Conservation (phyloP, 1,140 invertebrate genomes). For the Atopsyche davidsoni region DNA sequence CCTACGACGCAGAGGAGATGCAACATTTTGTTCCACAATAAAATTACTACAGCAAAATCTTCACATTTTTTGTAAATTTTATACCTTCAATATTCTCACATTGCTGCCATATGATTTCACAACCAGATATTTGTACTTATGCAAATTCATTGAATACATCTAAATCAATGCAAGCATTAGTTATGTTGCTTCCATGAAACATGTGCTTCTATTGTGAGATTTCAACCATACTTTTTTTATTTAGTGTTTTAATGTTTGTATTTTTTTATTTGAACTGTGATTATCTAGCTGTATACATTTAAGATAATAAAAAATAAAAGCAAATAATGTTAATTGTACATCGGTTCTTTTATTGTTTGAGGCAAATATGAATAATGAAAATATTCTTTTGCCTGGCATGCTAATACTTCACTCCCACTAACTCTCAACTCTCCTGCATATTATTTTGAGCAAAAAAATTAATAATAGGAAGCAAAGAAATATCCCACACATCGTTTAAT, state of each 20-base stretch:
- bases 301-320: slow-evolving; percentile 49
- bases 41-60: not conserved
- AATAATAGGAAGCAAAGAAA: too few species aligned
- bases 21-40: not conserved
- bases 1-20: not conserved
- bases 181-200: slow-evolving; percentile 24
- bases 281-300: slow-evolving; percentile 52
- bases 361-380: too few species aligned
- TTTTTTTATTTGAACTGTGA: slow-evolving; percentile 52
- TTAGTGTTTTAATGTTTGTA: slow-evolving; percentile 43
- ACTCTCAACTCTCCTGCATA: too few species aligned
- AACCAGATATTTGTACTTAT: slow-evolving; percentile 1
- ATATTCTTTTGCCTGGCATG: too few species aligned
- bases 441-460: too few species aligned
- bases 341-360: too few species aligned
- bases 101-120: not conserved
- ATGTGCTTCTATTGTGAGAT: slow-evolving; percentile 28
- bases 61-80: slow-evolving; percentile 6
- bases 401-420: too few species aligned
- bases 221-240: slow-evolving; percentile 33
- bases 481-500: too few species aligned
- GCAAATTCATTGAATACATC: slow-evolving; percentile 5
- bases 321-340: slow-evolving; percentile 40
- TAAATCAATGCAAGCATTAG: slow-evolving; percentile 6
- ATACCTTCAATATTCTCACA: not conserved